Evolutionary conservation across 2,888 invertebrate genomes (phyloP).

Genomic region (Hetaerina titia): DNA sequence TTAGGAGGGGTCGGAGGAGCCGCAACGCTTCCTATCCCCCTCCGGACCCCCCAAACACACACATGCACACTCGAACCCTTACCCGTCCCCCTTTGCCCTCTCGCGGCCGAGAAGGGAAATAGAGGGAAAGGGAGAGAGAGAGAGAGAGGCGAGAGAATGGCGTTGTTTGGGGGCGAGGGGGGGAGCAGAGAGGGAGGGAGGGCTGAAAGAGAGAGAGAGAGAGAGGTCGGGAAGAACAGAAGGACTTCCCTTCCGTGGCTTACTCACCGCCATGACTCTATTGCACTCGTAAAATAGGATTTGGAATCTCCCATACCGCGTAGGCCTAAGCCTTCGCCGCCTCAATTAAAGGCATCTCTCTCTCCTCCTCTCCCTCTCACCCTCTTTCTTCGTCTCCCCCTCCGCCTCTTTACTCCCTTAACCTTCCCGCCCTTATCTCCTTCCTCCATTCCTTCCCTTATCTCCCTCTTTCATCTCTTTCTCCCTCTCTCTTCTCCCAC

Average conservation of each 20-base stretch:
- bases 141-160: neutral
- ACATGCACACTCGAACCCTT: neutral
- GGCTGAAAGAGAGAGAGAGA: neutral
- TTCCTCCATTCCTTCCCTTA: neutral
- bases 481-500: neutral
- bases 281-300: slow-evolving; percentile 67
- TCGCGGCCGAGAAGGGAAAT: slow-evolving; percentile 32
- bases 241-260: slow-evolving; percentile 56
- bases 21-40: neutral
- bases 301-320: slow-evolving; percentile 61
- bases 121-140: neutral
- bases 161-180: neutral
- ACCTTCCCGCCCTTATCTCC: neutral
- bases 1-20: neutral
- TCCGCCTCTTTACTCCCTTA: neutral
- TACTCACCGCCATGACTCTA: slow-evolving; percentile 65
- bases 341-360: slow-evolving; percentile 61
- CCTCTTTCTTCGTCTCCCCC: neutral
- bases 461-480: neutral
- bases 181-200: neutral
- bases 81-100: slow-evolving; percentile 6
- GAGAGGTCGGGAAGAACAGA: neutral
- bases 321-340: slow-evolving; percentile 66
- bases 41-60: neutral
- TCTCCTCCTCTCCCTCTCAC: neutral